Percentiles rank a stretch among this genome's conserved stretches.
Conservation (phyloP, 2,797 vertebrate genomes). For the Mallotus villosus region DNA sequence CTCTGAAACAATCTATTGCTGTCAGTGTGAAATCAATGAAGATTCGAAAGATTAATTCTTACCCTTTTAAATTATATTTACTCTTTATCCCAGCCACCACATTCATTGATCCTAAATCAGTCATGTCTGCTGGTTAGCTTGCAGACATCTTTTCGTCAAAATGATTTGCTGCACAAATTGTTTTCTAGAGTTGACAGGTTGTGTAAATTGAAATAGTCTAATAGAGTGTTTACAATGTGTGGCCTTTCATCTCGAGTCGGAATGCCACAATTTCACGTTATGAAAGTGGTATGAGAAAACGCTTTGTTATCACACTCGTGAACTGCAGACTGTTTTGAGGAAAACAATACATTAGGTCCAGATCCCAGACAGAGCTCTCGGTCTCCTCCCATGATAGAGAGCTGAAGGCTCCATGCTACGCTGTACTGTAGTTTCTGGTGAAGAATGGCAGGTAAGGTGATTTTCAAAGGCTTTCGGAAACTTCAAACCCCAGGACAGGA, state of each 20-base stretch:
- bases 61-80: background rate
- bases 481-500: background rate
- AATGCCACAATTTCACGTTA: background rate
- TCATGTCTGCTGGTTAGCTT: background rate
- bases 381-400: background rate
- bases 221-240: no score
- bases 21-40: conserved; percentile 27
- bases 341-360: background rate
- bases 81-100: background rate
- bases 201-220: background rate
- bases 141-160: background rate
- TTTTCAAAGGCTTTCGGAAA: background rate
- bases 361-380: background rate
- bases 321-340: background rate
- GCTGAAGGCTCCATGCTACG: background rate
- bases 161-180: conserved; percentile 1
- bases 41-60: conserved; percentile 5
- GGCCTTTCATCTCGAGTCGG: no score
- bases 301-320: background rate
- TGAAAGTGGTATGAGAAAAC: background rate
- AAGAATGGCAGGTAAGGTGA: background rate
- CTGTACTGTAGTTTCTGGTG: background rate
- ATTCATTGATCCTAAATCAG: background rate
- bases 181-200: background rate
- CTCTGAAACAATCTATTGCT: conserved; percentile 35